Evolutionary conservation across 2,113 vertebrate genomes (phyloP), one percentile per base, ranked within the genome.

Genomic region (Myocastor coypus): DNA sequence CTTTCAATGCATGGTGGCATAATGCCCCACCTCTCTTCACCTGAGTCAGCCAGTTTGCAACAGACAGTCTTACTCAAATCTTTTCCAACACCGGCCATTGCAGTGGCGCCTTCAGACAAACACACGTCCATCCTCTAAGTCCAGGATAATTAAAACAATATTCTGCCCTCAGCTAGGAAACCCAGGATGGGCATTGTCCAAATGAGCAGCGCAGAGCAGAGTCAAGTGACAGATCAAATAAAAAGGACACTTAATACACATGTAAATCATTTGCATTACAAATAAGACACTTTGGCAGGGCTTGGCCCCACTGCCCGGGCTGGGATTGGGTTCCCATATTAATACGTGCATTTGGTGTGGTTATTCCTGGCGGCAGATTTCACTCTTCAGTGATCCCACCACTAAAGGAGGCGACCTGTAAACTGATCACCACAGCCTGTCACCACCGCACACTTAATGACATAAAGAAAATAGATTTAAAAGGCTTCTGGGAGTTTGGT

Each of bases 251-350:
- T 97, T 97, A 96, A 98, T 98, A 97, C 98, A 97, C 92, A 97
- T 88, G 98, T 98, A 98, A 98, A 98, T 98, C 98, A 98, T 98
- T 98, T 98, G 98, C 98, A 98, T 98, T 98, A 98, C 98, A 98
- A 98, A 98, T 97, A 96, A 98, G 98, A 98, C 97, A 97, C 97
- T 98, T 97, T 94, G 97, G 98, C 97, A 98, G 97, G 98, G 90
- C 90, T 46, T 96, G 98, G 98, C 97, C 97, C 97, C 75, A 5
- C 55, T 83, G 92, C 92, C 91, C 55, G 52, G 28, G 66, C 61
- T 50, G 75, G 97, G 97, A 98, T 98, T 98, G 98, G 96, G 94
- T 96, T 98, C 95, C 97, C 88, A 92, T 98, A 98, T 98, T 98
- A 97, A 96, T 98, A 96, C 83, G 14, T 96, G 98, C 98, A 98